phyloP scores from a whole-genome alignment of 2,113 vertebrate genomes.

The Phoxinus phoxinus region DNA sequence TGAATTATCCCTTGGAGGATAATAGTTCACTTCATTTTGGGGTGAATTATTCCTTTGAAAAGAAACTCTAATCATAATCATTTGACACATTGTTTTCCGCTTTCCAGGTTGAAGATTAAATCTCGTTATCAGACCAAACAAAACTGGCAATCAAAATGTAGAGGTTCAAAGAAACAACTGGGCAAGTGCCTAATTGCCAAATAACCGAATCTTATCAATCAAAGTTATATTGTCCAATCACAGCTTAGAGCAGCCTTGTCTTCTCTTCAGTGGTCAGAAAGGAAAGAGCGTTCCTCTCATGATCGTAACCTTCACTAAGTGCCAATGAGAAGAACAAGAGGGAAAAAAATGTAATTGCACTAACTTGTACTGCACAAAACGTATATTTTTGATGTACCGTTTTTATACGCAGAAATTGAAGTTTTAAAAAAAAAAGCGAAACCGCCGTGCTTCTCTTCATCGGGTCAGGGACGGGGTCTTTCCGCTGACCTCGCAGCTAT shows the following conservation, averaged over 20 bases:
- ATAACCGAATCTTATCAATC: neutral
- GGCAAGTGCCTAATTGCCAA: neutral
- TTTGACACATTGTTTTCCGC: neutral
- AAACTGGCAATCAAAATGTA: neutral
- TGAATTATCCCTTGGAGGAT: neutral
- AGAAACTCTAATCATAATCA: neutral
- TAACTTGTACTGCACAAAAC: conserved; percentile 77
- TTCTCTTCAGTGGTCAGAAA: conserved; percentile 32
- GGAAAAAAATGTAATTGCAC: conserved; percentile 74
- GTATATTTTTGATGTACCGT: conserved; percentile 73
- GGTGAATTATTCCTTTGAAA: neutral
- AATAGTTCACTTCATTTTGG: neutral
- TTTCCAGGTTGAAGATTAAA: neutral
- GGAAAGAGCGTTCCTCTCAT: conserved; percentile 57
- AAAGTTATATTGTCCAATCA: conserved; percentile 41
- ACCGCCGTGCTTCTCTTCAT: conserved; percentile 63
- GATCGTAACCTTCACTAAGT: conserved; percentile 78
- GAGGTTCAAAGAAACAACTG: conserved; percentile 1
- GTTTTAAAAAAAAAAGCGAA: conserved; percentile 46
- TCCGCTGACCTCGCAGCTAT: conserved; percentile 56
- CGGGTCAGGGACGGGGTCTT: conserved; percentile 66
- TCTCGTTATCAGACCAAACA: neutral
- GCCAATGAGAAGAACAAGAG: conserved; percentile 78
- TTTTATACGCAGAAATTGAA: conserved; percentile 71
- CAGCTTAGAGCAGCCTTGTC: conserved; percentile 65